A percentile compares a stretch with the other conserved stretches of the same genome.
phyloP scores from a whole-genome alignment of 92 coral and sea anemone species.

The Umimayanthus kanabou region DNA sequence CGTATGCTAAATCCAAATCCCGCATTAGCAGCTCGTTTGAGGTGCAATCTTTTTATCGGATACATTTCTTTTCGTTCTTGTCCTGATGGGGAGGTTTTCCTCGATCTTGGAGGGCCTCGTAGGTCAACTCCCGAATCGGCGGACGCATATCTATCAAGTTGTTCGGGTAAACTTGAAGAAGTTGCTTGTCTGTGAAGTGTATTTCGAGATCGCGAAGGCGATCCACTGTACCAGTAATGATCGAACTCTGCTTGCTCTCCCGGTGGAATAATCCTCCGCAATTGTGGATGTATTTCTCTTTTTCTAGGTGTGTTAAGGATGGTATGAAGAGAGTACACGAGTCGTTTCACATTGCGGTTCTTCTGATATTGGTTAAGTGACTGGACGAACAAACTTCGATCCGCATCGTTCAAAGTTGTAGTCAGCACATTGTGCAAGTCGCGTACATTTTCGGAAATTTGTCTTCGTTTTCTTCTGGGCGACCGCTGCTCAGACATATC shows the following conservation, averaged over 20 bases:
- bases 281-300: conserved; percentile 86
- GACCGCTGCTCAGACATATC: conserved; percentile 24
- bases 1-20: conserved; percentile 97
- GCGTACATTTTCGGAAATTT: conserved; percentile 79
- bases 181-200: conserved; percentile 50
- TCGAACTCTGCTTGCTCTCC: conserved; percentile 69
- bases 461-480: conserved; percentile 57
- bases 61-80: conserved; percentile 51
- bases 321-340: conserved; percentile 67
- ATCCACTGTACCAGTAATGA: conserved; percentile 62
- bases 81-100: conserved; percentile 48
- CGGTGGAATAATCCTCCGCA: conserved; percentile 78
- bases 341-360: conserved; percentile 70
- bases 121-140: conserved; percentile 80
- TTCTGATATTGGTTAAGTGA: conserved; percentile 85
- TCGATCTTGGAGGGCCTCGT: conserved; percentile 34
- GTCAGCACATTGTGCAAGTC: conserved; percentile 62
- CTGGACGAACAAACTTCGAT: conserved; percentile 78
- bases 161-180: conserved; percentile 73
- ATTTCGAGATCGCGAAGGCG: conserved; percentile 58
- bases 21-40: conserved; percentile 68
- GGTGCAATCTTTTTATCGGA: conserved; percentile 66
- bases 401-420: conserved; percentile 70
- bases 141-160: conserved; percentile 59
- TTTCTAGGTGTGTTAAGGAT: conserved; percentile 77